phyloP scores from a whole-genome alignment of 2,797 vertebrate species.

The Typhlichthys eigenmanni region DNA sequence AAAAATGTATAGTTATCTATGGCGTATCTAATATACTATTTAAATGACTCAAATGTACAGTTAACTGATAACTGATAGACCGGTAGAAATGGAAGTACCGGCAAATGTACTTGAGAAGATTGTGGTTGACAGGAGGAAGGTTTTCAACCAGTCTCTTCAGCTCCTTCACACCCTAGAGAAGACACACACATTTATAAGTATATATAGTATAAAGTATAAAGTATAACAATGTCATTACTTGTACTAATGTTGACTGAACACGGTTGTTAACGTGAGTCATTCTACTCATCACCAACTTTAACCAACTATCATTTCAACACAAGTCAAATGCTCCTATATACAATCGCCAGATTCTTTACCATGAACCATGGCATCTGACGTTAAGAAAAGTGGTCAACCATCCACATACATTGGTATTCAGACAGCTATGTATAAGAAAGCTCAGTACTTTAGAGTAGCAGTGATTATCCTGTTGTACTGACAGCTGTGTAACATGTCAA shows the following conservation, averaged over 20 bases:
- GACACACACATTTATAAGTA: slow-evolving; percentile 3
- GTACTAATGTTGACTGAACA: not conserved
- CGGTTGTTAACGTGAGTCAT: no score
- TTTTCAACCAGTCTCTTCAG: slow-evolving; percentile 87
- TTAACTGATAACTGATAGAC: not conserved
- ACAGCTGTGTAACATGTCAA: not conserved
- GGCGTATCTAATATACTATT: no score
- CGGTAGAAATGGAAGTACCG: slow-evolving; percentile 76
- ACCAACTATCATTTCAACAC: no score
- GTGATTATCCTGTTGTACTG: not conserved
- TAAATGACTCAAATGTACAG: no score
- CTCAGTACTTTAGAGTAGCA: not conserved
- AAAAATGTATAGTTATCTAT: not conserved
- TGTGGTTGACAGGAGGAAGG: slow-evolving; percentile 93
- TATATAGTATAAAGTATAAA: no score
- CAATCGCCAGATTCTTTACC: no score
- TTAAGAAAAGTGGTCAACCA: no score
- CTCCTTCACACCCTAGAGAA: slow-evolving; percentile 87
- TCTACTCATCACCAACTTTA: no score
- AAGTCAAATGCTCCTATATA: no score
- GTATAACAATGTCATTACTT: not conserved
- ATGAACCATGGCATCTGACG: no score
- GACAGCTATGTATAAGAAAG: no score
- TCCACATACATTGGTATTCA: no score
- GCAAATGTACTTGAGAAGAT: slow-evolving; percentile 97